phyloP scores from a whole-genome alignment of 2,888 invertebrate genomes.

The Ennomos erosarius region DNA sequence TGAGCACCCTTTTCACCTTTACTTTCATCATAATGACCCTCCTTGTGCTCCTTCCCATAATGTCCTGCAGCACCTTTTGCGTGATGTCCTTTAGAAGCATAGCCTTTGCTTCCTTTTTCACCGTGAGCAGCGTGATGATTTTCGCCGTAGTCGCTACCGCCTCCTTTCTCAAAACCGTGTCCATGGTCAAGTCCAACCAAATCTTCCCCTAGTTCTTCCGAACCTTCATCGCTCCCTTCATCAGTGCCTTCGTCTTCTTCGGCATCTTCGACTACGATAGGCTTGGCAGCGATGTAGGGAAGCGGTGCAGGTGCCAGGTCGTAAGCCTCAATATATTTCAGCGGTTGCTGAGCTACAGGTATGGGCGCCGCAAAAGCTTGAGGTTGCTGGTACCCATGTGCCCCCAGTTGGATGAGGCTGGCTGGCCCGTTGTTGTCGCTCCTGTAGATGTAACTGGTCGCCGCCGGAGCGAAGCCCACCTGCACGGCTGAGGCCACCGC shows the following conservation, averaged over 20 bases:
- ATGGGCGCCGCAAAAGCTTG: constrained; percentile 62
- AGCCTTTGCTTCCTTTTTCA: constrained; percentile 84
- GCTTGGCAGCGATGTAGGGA: constrained; percentile 69
- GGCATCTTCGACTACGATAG: constrained; percentile 62
- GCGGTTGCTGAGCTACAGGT: constrained; percentile 58
- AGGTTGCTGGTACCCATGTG: constrained; percentile 63
- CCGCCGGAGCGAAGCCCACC: constrained; percentile 75
- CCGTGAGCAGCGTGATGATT: constrained; percentile 81
- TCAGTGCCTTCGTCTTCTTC: constrained; percentile 60
- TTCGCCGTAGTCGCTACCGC: constrained; percentile 77
- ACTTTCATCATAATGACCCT: constrained; percentile 81
- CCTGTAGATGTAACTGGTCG: constrained; percentile 83
- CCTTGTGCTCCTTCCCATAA: constrained; percentile 81
- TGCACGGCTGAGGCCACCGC: constrained; percentile 64
- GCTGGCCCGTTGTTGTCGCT: constrained; percentile 79
- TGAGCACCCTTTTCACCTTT: constrained; percentile 84
- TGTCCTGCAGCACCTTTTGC: constrained; percentile 85
- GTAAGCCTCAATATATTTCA: constrained; percentile 60
- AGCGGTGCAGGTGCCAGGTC: constrained; percentile 65
- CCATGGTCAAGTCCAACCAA: constrained; percentile 45
- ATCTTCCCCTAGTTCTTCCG: constrained; percentile 51
- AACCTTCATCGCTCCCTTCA: constrained; percentile 51
- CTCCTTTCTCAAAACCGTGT: constrained; percentile 67
- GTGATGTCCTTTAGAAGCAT: constrained; percentile 78
- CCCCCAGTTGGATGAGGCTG: constrained; percentile 73